phyloP scores from a whole-genome alignment of 1,140 invertebrate species.

The Ericerus pela region DNA sequence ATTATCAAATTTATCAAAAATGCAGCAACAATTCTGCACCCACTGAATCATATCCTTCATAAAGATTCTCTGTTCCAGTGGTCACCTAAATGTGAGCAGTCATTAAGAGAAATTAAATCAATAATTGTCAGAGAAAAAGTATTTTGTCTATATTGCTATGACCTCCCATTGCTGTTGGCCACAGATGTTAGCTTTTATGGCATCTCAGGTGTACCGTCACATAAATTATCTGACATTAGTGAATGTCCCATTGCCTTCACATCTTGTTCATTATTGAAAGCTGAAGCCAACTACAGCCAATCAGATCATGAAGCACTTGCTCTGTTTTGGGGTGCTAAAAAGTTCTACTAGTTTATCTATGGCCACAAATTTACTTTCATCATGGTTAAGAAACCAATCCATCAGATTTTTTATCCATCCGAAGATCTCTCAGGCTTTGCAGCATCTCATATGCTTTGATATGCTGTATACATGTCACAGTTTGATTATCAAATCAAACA shows the following conservation, averaged over 20 bases:
- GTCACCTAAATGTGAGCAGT: conserved; percentile 18
- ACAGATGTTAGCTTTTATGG: conserved; percentile 36
- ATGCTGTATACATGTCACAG: too few species aligned
- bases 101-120: conserved; percentile 25
- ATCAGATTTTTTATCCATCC: conserved; percentile 30
- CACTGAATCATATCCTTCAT: conserved; percentile 26
- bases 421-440: conserved; percentile 24
- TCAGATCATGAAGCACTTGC: conserved; percentile 35
- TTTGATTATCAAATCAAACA: too few species aligned
- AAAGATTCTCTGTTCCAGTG: conserved; percentile 18
- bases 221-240: conserved; percentile 27
- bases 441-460: conserved; percentile 26
- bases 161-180: conserved; percentile 29
- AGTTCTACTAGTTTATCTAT: conserved; percentile 34
- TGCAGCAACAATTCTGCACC: conserved; percentile 26
- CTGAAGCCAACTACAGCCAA: conserved; percentile 32
- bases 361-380: conserved; percentile 32
- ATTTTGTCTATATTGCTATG: conserved; percentile 28
- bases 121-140: conserved; percentile 22
- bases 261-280: conserved; percentile 29
- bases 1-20: conserved; percentile 32
- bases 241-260: conserved; percentile 34
- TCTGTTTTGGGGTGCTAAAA: conserved; percentile 33
- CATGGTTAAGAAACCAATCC: conserved; percentile 32
- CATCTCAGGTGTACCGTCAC: conserved; percentile 34